Conservation (phyloP, 2,888 invertebrate species). For the Chironomus riparius region DNA sequence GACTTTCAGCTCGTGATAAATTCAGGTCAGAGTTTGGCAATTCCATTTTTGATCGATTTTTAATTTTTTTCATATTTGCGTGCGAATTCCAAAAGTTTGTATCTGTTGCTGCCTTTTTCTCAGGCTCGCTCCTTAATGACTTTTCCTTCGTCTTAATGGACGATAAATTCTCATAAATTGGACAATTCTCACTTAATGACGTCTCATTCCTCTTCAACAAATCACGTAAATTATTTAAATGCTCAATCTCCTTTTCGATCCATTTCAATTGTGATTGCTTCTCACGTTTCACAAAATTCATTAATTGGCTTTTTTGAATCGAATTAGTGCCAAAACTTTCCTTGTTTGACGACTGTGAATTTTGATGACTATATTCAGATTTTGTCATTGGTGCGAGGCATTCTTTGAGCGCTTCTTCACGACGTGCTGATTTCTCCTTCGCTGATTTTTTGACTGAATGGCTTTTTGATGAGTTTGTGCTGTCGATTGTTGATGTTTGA, state of each 20-base stretch:
- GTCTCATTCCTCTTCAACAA: conserved; percentile 15
- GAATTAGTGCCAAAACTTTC: not conserved
- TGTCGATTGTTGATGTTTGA: conserved; percentile 18
- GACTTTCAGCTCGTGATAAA: not conserved
- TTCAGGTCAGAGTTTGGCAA: not conserved
- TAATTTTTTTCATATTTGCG: conserved; percentile 9
- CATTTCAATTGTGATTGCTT: conserved; percentile 22
- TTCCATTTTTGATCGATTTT: conserved; percentile 21
- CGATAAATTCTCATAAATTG: conserved; percentile 16
- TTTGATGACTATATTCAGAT: conserved; percentile 5
- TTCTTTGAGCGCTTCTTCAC: conserved; percentile 9
- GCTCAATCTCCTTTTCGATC: conserved; percentile 25
- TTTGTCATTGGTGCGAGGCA: conserved; percentile 18
- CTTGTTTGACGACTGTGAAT: not conserved
- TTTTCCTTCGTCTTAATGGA: not conserved
- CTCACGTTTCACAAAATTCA: conserved; percentile 18
- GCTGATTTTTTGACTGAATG: not conserved
- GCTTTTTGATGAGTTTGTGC: not conserved
- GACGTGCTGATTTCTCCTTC: not conserved
- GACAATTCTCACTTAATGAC: not conserved
- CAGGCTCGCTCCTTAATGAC: not conserved
- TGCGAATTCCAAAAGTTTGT: conserved; percentile 14
- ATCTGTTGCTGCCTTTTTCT: not conserved
- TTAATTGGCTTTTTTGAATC: conserved; percentile 6
- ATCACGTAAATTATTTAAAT: conserved; percentile 21